Base-by-base conservation (phyloP, 2,797 vertebrate species). In the Sylvia borin region DNA sequence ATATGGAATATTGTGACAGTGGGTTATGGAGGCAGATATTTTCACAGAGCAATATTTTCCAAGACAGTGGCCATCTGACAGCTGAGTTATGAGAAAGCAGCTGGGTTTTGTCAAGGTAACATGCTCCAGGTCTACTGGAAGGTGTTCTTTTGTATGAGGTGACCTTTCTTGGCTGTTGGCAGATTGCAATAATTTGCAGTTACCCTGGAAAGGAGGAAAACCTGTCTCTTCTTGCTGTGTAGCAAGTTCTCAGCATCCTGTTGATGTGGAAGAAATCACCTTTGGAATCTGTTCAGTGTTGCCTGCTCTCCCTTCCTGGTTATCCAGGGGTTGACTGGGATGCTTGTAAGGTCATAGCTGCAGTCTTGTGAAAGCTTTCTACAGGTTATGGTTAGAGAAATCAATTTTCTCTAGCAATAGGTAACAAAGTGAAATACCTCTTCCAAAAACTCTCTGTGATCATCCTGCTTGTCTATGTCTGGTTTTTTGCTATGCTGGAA, bases 361-460 rank as follows among this genome's bases (percentile, higher is more conserved):
- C 0, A 1, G 74, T 58, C 57, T 61, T 71, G 40, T 50, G 65
- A 38, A 64, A 82, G 55, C 57, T 50, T 47, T 40, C 60, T 61
- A 10, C 61, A 53, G 62, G 47, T 24, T 67, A 31, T 58, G 76
- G 50, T 74, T 77, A 71, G 84, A 85, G 25, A 85, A 93, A 93
- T 91, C 53, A 43, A 31, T 90, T 95, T 92, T 61, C 34, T 85
- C 32, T 53, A 76, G 74, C 73, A 90, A 60, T 53, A 72, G 74
- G 73, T 53, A 82, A 47, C 80, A 92, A 81, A 86, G 58, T 53
- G 54, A 81, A 88, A 88, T 58, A 34, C 7, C 45, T 80, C n/a
- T 87, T 89, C 60, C 77, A 68, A 53, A 81, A 92, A 27, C 60
- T 34, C 36, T 79, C 53, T 42, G 48, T 42, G 67, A n/a, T 88